phyloP scores from a whole-genome alignment of 1,140 invertebrate genomes.

The Papilio polyxenes region DNA sequence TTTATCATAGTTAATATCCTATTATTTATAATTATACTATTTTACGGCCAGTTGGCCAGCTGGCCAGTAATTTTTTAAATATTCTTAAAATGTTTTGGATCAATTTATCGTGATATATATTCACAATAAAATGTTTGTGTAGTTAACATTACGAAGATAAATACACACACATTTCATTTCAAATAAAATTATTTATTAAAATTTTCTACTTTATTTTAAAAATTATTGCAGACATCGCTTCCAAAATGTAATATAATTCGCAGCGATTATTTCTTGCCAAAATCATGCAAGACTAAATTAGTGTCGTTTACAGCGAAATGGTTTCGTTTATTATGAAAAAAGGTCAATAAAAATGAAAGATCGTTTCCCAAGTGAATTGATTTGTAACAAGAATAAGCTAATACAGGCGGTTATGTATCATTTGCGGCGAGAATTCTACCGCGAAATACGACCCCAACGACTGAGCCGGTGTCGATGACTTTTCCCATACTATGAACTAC shows the following conservation, averaged over 20 bases:
- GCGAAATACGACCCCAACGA: constrained; percentile 60
- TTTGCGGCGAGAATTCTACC: constrained; percentile 65
- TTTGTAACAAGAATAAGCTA: constrained; percentile 67
- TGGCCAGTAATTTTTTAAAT: no score
- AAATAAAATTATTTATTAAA: not conserved
- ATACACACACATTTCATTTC: not conserved
- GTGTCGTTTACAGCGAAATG: constrained; percentile 17
- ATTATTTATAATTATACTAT: no score
- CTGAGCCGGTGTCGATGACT: constrained; percentile 61
- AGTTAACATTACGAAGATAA: not conserved
- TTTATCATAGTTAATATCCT: no score
- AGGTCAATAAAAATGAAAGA: constrained; percentile 49
- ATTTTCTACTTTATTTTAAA: not conserved
- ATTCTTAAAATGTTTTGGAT: not conserved
- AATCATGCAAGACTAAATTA: constrained; percentile 21
- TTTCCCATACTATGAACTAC: constrained; percentile 54
- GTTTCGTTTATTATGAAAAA: constrained; percentile 44
- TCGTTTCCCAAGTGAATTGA: constrained; percentile 67
- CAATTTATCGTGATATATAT: not conserved
- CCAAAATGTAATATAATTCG: not conserved
- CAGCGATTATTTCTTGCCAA: constrained; percentile 1
- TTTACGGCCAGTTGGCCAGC: no score
- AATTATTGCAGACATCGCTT: constrained; percentile 4
- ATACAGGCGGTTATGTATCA: constrained; percentile 53
- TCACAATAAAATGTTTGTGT: no score